These are phyloP conservation scores for Xerus inauris DNA, from an alignment of 2,113 vertebrate genomes.

Conservation along the genomic window DNA sequence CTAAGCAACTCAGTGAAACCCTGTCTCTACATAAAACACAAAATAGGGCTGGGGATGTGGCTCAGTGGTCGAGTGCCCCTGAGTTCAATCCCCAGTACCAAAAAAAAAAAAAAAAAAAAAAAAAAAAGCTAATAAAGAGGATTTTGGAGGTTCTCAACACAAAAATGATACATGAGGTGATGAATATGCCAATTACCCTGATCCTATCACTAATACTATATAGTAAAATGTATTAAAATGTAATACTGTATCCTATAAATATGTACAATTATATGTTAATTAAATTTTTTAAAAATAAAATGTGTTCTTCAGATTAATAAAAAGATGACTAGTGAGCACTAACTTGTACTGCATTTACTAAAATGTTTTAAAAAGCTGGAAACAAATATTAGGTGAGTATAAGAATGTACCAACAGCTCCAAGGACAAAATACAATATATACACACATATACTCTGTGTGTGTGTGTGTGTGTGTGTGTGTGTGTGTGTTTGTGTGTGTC, in stretches of 20 bases:
- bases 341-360: constrained; percentile 34
- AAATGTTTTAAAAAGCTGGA: constrained; percentile 42
- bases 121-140: too few relatives aligned
- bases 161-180: background rate
- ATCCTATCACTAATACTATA: background rate
- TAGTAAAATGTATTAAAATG: background rate
- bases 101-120: too few relatives aligned
- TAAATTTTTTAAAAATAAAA: background rate
- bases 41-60: too few relatives aligned
- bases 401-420: constrained; percentile 42
- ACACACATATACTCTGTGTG: background rate
- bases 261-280: background rate
- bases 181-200: background rate
- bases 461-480: background rate
- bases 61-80: too few relatives aligned
- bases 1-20: too few relatives aligned
- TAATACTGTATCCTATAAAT: background rate
- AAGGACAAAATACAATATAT: background rate
- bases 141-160: background rate
- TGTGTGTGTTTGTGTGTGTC: background rate
- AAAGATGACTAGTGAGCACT: background rate
- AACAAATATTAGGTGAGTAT: constrained; percentile 30
- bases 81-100: too few relatives aligned
- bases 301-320: background rate
- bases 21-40: too few relatives aligned